Conservation (phyloP, 1,140 invertebrate genomes). For the Euura saliciscinereae region DNA sequence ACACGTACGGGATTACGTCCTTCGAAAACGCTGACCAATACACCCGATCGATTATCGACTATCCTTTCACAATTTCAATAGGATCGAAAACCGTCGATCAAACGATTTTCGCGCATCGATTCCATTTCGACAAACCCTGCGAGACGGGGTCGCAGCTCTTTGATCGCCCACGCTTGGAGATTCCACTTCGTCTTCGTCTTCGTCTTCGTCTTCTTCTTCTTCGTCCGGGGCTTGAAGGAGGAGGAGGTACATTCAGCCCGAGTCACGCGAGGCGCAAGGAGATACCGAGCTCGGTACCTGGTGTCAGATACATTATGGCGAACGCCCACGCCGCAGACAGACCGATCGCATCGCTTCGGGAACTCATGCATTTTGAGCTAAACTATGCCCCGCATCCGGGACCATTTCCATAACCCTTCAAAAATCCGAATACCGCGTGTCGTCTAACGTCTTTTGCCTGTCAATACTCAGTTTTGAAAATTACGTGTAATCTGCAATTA, state of each 20-base stretch:
- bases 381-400: background rate
- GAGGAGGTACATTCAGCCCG: constrained; percentile 15
- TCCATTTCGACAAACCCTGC: background rate
- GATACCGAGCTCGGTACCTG: constrained; percentile 18
- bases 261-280: constrained; percentile 23
- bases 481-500: no score
- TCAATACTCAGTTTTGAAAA: background rate
- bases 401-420: constrained; percentile 4
- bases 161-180: background rate
- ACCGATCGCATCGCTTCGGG: background rate
- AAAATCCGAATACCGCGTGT: background rate
- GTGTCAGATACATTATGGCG: constrained; percentile 40
- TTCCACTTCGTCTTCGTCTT: background rate
- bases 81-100: background rate
- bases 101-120: background rate
- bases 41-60: background rate
- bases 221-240: background rate
- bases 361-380: background rate
- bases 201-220: background rate
- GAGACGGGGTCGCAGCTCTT: background rate
- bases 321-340: constrained; percentile 30
- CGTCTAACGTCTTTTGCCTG: background rate
- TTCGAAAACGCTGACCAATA: background rate
- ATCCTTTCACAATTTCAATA: no score
- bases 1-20: background rate